Percentiles rank a stretch among this genome's conserved stretches.
These are phyloP conservation scores for Synergus laeviventris DNA, from an alignment of 2,888 invertebrate species.

Conservation along the genomic window DNA sequence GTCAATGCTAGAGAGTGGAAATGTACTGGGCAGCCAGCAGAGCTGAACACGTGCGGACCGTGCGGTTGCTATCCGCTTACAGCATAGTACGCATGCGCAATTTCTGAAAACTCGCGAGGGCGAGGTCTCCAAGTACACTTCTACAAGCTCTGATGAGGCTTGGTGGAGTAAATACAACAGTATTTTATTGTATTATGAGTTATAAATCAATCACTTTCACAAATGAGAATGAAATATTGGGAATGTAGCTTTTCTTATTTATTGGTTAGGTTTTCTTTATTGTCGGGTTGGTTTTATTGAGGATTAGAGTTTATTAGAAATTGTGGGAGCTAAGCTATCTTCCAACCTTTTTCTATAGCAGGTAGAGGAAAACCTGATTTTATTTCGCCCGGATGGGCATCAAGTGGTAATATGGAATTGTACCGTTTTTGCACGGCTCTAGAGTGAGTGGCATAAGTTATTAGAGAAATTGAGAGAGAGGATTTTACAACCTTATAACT, in stretches of 20 bases:
- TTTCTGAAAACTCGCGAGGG: not conserved
- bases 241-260: not conserved
- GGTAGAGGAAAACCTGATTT: too few species aligned
- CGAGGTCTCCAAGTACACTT: slow-evolving; percentile 3
- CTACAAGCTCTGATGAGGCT: not conserved
- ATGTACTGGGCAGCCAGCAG: not conserved
- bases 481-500: too few species aligned
- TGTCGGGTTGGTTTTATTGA: too few species aligned
- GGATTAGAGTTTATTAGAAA: too few species aligned
- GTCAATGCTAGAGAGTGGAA: slow-evolving; percentile 30
- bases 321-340: too few species aligned
- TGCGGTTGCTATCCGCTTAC: not conserved
- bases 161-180: not conserved
- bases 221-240: not conserved
- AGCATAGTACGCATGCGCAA: slow-evolving; percentile 17
- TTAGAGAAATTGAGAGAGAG: too few species aligned
- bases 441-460: too few species aligned
- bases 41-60: not conserved
- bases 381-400: too few species aligned
- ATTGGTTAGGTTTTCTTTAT: too few species aligned
- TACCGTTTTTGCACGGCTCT: too few species aligned
- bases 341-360: too few species aligned
- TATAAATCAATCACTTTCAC: not conserved
- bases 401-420: too few species aligned
- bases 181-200: not conserved